These are phyloP conservation scores for Eulimnadia texana DNA, from an alignment of 1,140 invertebrate genomes.

Conservation along the genomic window DNA sequence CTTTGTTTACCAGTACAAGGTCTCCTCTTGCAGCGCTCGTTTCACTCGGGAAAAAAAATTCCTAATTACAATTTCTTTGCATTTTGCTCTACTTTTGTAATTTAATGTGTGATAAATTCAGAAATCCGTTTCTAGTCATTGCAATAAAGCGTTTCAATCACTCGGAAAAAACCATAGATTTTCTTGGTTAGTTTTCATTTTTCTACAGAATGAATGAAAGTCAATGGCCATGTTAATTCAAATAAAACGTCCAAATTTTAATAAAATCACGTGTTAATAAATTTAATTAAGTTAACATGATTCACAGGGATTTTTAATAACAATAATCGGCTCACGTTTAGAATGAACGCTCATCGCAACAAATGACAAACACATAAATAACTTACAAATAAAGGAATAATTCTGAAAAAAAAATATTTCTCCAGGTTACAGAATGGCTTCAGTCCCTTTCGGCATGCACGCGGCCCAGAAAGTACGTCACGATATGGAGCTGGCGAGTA, in stretches of 20 bases:
- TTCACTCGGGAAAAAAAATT: not conserved
- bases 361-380: too few relatives aligned
- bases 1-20: too few relatives aligned
- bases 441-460: constrained; percentile 21
- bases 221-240: too few relatives aligned
- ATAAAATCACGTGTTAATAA: not conserved
- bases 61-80: not conserved
- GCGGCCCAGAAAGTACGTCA: constrained; percentile 22
- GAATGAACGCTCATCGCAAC: too few relatives aligned
- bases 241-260: not conserved
- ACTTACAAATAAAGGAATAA: too few relatives aligned
- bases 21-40: too few relatives aligned
- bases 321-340: too few relatives aligned
- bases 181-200: constrained; percentile 2
- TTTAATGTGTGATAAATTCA: not conserved
- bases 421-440: too few relatives aligned
- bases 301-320: too few relatives aligned
- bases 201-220: too few relatives aligned
- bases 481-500: constrained; percentile 15
- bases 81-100: not conserved
- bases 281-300: constrained; percentile 6
- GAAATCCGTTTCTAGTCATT: not conserved
- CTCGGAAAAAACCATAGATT: too few relatives aligned
- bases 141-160: not conserved
- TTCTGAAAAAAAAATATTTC: too few relatives aligned